phyloP scores from a whole-genome alignment of 2,113 vertebrate genomes.

The Prunella fulvescens region DNA sequence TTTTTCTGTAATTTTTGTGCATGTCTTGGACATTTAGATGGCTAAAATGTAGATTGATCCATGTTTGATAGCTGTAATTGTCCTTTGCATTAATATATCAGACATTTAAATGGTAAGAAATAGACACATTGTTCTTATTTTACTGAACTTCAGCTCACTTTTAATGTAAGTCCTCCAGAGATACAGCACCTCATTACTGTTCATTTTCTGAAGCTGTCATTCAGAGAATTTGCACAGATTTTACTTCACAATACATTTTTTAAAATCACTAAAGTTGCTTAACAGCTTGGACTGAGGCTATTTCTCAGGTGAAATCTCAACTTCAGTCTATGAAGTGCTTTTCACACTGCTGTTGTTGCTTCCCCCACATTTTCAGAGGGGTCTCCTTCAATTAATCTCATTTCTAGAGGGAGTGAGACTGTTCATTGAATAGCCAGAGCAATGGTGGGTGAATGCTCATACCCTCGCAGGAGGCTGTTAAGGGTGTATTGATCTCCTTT shows the following conservation, averaged over 20 bases:
- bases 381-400: not conserved
- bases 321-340: not conserved
- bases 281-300: not conserved
- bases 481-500: not conserved
- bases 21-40: not conserved
- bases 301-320: not conserved
- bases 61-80: conserved; percentile 28
- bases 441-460: not conserved
- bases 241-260: not conserved
- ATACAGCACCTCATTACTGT: not conserved
- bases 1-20: conserved; percentile 55
- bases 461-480: not conserved
- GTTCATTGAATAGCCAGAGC: rapidly evolving
- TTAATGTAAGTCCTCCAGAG: not conserved
- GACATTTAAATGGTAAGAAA: not conserved
- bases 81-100: conserved; percentile 15
- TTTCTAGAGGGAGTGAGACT: not conserved
- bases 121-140: not conserved
- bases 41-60: conserved; percentile 15
- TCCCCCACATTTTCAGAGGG: not conserved
- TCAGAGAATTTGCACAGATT: not conserved
- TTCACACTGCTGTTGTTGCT: not conserved
- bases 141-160: not conserved
- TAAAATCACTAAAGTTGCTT: not conserved
- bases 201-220: not conserved